Base-by-base conservation (phyloP, 2,888 invertebrate genomes). In the Prenolepis imparis region DNA sequence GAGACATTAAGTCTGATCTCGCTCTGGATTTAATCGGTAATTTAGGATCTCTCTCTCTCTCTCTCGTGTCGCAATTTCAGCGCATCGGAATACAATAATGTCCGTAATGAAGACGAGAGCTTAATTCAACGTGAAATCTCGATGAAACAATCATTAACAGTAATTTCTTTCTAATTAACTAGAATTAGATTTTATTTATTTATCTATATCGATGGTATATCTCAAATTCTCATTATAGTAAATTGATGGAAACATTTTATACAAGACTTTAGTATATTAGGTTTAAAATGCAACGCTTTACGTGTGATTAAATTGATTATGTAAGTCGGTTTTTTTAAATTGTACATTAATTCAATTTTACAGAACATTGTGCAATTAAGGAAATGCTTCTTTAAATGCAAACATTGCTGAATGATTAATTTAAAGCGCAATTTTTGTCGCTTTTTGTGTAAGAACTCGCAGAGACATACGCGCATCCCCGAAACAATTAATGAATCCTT, bases 401-500 rank as follows among this genome's bases (percentile, higher is more conserved):
- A 12, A 44, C 32, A 44, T 21, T 21, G 15, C 32, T 15, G 9
- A 21, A 44, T 12, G 36, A 8, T n/a, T 55, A 9, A 66, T 55
- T n/a, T 39, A 3, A 28, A 28, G 3, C 8, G 28, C 59, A 36
- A n/a, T 77, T 55, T 52, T 66, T 59, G 21, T 15, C 8, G 12
- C 24, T 41, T 55, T 55, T 15, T 15, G 28, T 44, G 41, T n/a
- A 21, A 11, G 28, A 32, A 44, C 21, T 70, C 21, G 41, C 59
- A 70, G 55, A 70, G 55, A 28, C 41, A 15, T 52, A n/a, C 8
- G 32, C 32, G 82, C 64, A 61, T 32, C 59, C 57, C 28, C 75
- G 82, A 66, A 90, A 91, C 88, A 91, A 90, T 90, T 87, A 91
- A 86, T 83, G 85, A 84, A 86, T 86, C 82, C 85, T 70, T 83